A percentile compares a stretch with the other conserved stretches of the same genome.
Evolutionary conservation across 2,888 invertebrate species (phyloP).

Genomic region (Eupithecia vulgata): DNA sequence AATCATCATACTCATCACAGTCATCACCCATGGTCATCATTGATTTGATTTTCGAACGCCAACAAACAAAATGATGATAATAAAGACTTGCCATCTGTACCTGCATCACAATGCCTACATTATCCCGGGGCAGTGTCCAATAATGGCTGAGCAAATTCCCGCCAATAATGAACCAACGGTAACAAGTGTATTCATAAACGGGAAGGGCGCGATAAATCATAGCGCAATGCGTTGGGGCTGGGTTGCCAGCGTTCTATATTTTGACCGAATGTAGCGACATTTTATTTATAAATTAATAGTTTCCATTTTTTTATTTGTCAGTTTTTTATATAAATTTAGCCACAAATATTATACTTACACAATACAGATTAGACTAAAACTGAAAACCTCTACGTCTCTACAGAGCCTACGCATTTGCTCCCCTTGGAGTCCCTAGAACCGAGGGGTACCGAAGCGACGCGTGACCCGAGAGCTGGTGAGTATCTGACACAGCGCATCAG

Average conservation of each 20-base stretch:
- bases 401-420: too few species aligned
- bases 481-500: too few species aligned
- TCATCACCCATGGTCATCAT: neutral
- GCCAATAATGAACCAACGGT: constrained; percentile 77
- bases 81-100: constrained; percentile 36
- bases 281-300: neutral
- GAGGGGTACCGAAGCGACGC: too few species aligned
- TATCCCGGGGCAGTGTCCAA: constrained; percentile 72
- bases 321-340: neutral
- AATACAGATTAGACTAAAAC: too few species aligned
- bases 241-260: constrained; percentile 16
- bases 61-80: constrained; percentile 9
- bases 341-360: too few species aligned
- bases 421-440: too few species aligned
- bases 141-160: constrained; percentile 74
- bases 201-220: constrained; percentile 80
- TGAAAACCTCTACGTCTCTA: too few species aligned
- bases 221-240: constrained; percentile 54
- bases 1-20: neutral
- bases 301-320: neutral
- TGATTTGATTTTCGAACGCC: constrained; percentile 1
- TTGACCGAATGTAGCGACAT: constrained; percentile 5
- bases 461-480: too few species aligned
- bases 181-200: constrained; percentile 83
- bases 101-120: constrained; percentile 69